A percentile compares a stretch with the other conserved stretches of the same genome.
Evolutionary conservation across 2,888 invertebrate species (phyloP).

Genomic region (Adela reaumurella): DNA sequence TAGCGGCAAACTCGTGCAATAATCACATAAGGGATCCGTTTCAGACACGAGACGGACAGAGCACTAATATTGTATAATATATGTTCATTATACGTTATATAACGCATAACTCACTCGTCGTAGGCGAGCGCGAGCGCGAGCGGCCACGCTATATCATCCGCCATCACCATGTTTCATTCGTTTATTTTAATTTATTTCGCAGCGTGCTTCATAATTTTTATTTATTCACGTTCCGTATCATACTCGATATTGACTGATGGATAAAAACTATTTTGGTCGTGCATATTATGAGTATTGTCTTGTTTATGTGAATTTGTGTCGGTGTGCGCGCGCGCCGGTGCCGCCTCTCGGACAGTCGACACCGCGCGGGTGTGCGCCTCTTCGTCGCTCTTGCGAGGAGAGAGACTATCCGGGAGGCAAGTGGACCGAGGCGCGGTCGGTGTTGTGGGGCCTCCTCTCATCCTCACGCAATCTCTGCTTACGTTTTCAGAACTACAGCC

Average conservation of each 20-base stretch:
- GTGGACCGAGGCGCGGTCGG: too few species aligned
- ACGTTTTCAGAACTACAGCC: background rate
- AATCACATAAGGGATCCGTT: too few species aligned
- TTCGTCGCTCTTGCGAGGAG: too few species aligned
- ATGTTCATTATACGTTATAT: too few species aligned
- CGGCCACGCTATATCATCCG: too few species aligned
- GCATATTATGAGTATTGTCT: slow-evolving; percentile 43
- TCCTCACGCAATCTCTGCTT: background rate
- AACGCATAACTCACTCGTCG: too few species aligned
- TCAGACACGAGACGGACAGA: too few species aligned
- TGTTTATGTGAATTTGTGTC: slow-evolving; percentile 57
- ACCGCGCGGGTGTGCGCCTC: slow-evolving; percentile 17
- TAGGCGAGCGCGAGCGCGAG: too few species aligned
- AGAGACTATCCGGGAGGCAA: too few species aligned
- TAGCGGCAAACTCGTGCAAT: too few species aligned
- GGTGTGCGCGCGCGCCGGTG: slow-evolving; percentile 34
- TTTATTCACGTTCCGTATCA: background rate
- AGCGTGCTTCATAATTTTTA: background rate
- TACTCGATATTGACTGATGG: background rate
- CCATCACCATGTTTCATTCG: too few species aligned
- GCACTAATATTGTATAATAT: too few species aligned
- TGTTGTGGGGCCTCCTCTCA: background rate
- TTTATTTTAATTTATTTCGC: background rate
- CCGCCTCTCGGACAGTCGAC: slow-evolving; percentile 45
- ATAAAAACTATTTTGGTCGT: slow-evolving; percentile 57